phyloP scores from a whole-genome alignment of 2,888 invertebrate species.

The Agonopterix subpropinquella region DNA sequence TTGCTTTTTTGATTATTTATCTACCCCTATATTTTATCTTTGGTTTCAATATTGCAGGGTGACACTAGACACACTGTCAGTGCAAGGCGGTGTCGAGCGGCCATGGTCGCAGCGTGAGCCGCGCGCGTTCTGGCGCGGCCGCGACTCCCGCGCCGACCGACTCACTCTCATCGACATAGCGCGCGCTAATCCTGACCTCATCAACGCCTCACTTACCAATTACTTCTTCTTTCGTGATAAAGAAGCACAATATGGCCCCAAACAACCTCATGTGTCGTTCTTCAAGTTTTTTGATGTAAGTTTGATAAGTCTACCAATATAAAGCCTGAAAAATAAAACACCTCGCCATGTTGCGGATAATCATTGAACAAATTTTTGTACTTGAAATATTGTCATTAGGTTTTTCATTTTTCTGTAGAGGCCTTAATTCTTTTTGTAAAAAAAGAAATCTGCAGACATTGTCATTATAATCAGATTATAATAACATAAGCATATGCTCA shows the following conservation, averaged over 20 bases:
- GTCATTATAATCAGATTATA: too few relatives aligned
- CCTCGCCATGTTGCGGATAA: too few relatives aligned
- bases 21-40: too few relatives aligned
- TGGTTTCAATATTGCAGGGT: conserved; percentile 80
- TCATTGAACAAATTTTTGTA: too few relatives aligned
- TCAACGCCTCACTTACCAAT: conserved; percentile 95
- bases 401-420: too few relatives aligned
- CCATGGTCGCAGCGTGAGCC: conserved; percentile 84
- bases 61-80: conserved; percentile 91
- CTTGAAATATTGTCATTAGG: too few relatives aligned
- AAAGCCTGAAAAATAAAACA: too few relatives aligned
- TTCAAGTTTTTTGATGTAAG: conserved; percentile 95
- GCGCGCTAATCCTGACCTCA: conserved; percentile 80
- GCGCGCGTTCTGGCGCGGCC: conserved; percentile 92
- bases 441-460: too few relatives aligned
- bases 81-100: conserved; percentile 84
- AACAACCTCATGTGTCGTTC: conserved; percentile 89
- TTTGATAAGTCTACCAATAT: conserved; percentile 12
- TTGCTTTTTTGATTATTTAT: too few relatives aligned
- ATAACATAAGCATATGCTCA: too few relatives aligned
- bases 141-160: conserved; percentile 92
- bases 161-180: conserved; percentile 88
- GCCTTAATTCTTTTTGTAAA: too few relatives aligned
- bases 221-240: conserved; percentile 96
- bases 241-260: conserved; percentile 90